phyloP scores from a whole-genome alignment of 2,888 invertebrate species.

The Drosophila nr. perissopoda region DNA sequence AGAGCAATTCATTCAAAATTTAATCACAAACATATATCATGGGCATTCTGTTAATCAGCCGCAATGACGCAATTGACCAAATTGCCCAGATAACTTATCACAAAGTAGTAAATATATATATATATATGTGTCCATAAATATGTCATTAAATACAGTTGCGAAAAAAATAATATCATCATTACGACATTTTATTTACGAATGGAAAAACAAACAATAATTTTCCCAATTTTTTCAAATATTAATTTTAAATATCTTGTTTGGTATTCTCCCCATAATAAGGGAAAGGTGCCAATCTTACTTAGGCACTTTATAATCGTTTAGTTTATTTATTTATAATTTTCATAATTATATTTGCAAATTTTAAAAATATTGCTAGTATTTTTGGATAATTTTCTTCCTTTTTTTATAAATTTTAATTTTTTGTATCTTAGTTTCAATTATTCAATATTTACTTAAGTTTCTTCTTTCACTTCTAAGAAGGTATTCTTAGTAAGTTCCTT shows the following conservation, averaged over 20 bases:
- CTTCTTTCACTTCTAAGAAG: not conserved
- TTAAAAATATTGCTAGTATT: not conserved
- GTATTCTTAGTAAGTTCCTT: not conserved
- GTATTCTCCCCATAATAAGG: not conserved
- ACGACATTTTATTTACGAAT: not conserved
- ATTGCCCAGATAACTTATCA: slow-evolving; percentile 52
- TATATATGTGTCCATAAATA: not conserved
- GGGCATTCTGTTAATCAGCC: slow-evolving; percentile 36
- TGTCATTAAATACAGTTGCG: not conserved
- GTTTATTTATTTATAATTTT: not conserved
- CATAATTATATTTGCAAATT: not conserved
- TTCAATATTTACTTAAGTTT: not conserved
- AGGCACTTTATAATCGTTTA: not conserved
- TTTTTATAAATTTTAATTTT: not conserved
- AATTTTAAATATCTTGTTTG: not conserved
- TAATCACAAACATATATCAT: slow-evolving; percentile 35
- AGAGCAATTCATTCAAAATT: slow-evolving; percentile 22
- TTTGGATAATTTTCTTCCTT: not conserved
- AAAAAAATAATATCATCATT: not conserved
- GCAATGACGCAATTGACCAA: slow-evolving; percentile 59
- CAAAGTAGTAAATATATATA: not conserved
- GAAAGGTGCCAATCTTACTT: not conserved
- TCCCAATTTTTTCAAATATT: not conserved
- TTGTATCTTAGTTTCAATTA: not conserved
- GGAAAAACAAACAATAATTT: not conserved